These are phyloP conservation scores for Choristoneura fumiferana DNA, from an alignment of 1,140 invertebrate species.

Conservation along the genomic window DNA sequence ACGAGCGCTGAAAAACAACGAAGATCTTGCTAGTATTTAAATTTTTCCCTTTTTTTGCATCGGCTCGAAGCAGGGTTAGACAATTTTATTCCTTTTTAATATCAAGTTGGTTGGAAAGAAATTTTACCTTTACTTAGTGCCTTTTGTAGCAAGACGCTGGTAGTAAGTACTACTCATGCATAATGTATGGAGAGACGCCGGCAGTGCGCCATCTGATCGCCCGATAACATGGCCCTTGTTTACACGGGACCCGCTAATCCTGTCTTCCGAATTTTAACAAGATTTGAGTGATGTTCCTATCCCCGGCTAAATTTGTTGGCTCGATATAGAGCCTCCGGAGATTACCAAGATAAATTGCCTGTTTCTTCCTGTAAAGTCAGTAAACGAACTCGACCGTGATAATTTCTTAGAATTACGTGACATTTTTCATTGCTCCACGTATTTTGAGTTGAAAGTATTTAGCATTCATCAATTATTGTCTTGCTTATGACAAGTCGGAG, in stretches of 20 bases:
- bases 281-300: slow-evolving; percentile 49
- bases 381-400: slow-evolving; percentile 6
- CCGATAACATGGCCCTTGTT: slow-evolving; percentile 57
- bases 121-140: slow-evolving; percentile 19
- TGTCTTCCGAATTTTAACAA: slow-evolving; percentile 58
- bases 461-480: not conserved
- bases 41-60: not conserved
- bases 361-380: slow-evolving; percentile 7
- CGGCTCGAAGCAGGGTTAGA: not conserved
- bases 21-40: slow-evolving; percentile 9
- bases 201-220: slow-evolving; percentile 48
- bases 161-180: slow-evolving; percentile 47
- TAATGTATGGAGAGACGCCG: slow-evolving; percentile 51
- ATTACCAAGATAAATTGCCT: slow-evolving; percentile 32
- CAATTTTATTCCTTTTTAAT: slow-evolving; percentile 9
- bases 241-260: slow-evolving; percentile 57
- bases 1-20: slow-evolving; percentile 14
- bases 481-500: not conserved
- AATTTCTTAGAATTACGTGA: slow-evolving; percentile 15
- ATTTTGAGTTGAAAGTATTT: not conserved
- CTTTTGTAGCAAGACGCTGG: slow-evolving; percentile 29
- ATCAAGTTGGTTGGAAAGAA: not conserved
- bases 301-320: slow-evolving; percentile 25
- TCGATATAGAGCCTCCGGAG: slow-evolving; percentile 17
- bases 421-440: not conserved